phyloP scores from a whole-genome alignment of 2,113 vertebrate genomes.

The Nothocercus nigrocapillus region DNA sequence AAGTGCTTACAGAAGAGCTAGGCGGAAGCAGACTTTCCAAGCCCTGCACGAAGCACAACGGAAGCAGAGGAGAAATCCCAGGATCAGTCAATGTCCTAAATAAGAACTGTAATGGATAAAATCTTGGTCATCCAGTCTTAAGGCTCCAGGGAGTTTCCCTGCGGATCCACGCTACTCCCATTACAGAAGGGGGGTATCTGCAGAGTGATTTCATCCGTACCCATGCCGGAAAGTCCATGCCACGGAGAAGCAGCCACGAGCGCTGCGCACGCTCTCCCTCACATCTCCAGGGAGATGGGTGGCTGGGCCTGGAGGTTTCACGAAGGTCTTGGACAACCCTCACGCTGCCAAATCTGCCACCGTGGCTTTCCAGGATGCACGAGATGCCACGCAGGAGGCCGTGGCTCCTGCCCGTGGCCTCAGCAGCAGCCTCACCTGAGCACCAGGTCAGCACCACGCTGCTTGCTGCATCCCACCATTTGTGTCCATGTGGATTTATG shows the following conservation, averaged over 20 bases:
- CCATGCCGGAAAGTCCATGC: rapidly evolving
- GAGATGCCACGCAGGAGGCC: no score
- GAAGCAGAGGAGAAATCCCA: not conserved
- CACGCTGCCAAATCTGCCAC: rapidly evolving
- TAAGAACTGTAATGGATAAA: not conserved
- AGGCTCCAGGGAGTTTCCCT: rapidly evolving
- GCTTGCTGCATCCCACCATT: not conserved
- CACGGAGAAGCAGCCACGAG: rapidly evolving
- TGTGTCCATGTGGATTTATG: not conserved
- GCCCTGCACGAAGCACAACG: rapidly evolving
- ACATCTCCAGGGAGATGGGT: not conserved
- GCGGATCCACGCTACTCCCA: not conserved
- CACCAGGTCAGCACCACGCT: not conserved
- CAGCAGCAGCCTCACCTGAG: not conserved
- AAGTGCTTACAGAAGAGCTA: not conserved
- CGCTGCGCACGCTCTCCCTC: rapidly evolving
- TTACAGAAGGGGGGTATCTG: not conserved
- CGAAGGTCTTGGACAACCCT: not conserved
- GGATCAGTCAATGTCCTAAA: not conserved
- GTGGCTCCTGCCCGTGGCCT: no score
- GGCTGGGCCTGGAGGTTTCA: not conserved
- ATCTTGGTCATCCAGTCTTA: rapidly evolving
- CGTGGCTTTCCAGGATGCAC: no score
- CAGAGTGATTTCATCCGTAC: not conserved
- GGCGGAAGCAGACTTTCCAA: rapidly evolving